Conservation (phyloP, 2,888 invertebrate species). For the Cryptophagus acutangulus region DNA sequence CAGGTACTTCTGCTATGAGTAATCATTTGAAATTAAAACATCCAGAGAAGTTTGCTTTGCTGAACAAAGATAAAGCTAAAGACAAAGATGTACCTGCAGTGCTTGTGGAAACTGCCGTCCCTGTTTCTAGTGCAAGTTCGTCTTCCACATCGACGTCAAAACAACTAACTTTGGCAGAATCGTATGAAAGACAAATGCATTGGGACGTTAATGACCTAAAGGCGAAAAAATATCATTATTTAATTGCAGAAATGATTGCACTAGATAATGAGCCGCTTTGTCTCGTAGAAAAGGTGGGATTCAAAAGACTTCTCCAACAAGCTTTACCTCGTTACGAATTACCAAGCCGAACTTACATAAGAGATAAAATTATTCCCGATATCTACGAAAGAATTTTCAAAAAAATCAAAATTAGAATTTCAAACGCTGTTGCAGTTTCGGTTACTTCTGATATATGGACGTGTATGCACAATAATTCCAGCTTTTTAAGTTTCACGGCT, state of each 20-base stretch:
- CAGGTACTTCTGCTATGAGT: slow-evolving; percentile 20
- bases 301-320: slow-evolving; percentile 28
- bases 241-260: slow-evolving; percentile 39
- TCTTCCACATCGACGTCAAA: slow-evolving; percentile 11
- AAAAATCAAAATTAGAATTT: slow-evolving; percentile 10
- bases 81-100: slow-evolving; percentile 10
- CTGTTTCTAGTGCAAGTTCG: slow-evolving; percentile 5
- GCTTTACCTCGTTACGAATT: slow-evolving; percentile 29
- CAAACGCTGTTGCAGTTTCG: slow-evolving; percentile 20
- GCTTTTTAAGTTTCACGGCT: slow-evolving; percentile 25
- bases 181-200: slow-evolving; percentile 21
- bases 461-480: slow-evolving; percentile 23
- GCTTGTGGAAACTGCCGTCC: slow-evolving; percentile 13
- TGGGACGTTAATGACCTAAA: slow-evolving; percentile 31
- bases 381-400: slow-evolving; percentile 28
- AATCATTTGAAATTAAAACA: slow-evolving; percentile 21
- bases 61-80: slow-evolving; percentile 16
- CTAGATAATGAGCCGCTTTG: slow-evolving; percentile 34
- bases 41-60: slow-evolving; percentile 13
- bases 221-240: slow-evolving; percentile 33
- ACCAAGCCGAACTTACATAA: slow-evolving; percentile 27
- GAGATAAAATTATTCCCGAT: slow-evolving; percentile 20
- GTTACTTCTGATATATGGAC: slow-evolving; percentile 33
- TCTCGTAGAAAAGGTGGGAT: slow-evolving; percentile 33
- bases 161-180: slow-evolving; percentile 19